Evolutionary conservation across 2,888 invertebrate genomes (phyloP).

Genomic region (Cantharis rustica): DNA sequence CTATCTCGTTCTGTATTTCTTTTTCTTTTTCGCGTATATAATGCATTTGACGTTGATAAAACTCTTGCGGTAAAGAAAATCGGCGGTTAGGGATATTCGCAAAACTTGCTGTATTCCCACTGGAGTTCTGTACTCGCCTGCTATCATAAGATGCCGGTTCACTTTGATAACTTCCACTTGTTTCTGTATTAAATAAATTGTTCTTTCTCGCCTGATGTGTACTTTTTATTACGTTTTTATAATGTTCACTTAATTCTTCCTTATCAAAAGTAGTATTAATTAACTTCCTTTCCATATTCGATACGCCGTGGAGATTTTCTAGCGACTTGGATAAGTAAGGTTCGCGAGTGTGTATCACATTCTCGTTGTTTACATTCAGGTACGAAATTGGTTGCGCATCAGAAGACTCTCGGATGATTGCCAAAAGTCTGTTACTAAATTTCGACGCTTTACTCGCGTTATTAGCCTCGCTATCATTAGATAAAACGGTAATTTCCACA

Average conservation of each 20-base stretch:
- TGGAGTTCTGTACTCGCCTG: slow-evolving; percentile 17
- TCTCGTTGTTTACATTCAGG: slow-evolving; percentile 37
- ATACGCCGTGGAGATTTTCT: not conserved
- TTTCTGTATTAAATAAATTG: not conserved
- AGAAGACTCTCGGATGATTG: slow-evolving; percentile 63
- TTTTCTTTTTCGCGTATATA: slow-evolving; percentile 71
- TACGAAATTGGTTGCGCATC: slow-evolving; percentile 28
- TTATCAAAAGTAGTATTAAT: slow-evolving; percentile 40
- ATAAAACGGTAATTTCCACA: slow-evolving; percentile 34
- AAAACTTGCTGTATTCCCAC: slow-evolving; percentile 16
- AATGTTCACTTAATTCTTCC: slow-evolving; percentile 58
- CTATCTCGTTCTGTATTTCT: slow-evolving; percentile 69
- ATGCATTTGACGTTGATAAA: slow-evolving; percentile 67
- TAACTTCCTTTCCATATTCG: slow-evolving; percentile 40
- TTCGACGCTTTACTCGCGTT: slow-evolving; percentile 13
- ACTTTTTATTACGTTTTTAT: not conserved
- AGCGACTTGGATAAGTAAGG: not conserved
- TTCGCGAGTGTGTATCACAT: slow-evolving; percentile 44
- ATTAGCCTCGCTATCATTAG: slow-evolving; percentile 22
- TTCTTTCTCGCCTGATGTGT: not conserved
- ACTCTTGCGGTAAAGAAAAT: slow-evolving; percentile 68
- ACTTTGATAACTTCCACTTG: slow-evolving; percentile 17
- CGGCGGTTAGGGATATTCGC: slow-evolving; percentile 47
- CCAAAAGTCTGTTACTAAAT: slow-evolving; percentile 63
- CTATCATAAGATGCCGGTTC: slow-evolving; percentile 17